Evolutionary conservation across 1,140 invertebrate species (phyloP).

Genomic region (Drosophila triauraria): DNA sequence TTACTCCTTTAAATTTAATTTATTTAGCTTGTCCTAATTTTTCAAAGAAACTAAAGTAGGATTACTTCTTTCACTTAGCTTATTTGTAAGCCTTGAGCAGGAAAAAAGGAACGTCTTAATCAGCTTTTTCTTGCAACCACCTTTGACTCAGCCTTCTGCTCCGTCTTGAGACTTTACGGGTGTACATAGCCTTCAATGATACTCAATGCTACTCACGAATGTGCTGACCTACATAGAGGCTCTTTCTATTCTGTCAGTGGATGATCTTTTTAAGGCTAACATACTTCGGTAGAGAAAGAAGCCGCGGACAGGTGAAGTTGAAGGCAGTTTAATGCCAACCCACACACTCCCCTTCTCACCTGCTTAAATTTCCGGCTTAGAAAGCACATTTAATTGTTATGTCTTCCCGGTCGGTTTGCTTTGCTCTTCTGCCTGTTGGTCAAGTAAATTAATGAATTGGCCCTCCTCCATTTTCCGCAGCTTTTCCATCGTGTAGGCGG

Average conservation of each 20-base stretch:
- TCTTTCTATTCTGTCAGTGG: not conserved
- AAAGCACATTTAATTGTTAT: constrained; percentile 49
- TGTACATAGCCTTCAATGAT: not conserved
- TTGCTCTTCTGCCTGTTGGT: constrained; percentile 43
- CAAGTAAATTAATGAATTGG: constrained; percentile 48
- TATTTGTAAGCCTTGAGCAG: not conserved
- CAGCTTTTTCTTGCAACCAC: not conserved
- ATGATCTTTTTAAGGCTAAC: constrained; percentile 1
- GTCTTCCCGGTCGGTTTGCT: constrained; percentile 46
- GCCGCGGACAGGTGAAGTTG: constrained; percentile 5
- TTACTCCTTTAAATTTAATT: no score
- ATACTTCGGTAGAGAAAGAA: not conserved
- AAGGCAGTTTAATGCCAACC: constrained; percentile 5
- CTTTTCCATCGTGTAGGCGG: not conserved
- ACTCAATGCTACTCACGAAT: not conserved
- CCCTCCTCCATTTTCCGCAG: not conserved
- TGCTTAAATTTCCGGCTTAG: constrained; percentile 27
- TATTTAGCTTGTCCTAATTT: not conserved
- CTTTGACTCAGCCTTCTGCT: no score
- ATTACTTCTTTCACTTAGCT: not conserved
- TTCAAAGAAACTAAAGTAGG: not conserved
- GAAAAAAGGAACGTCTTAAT: not conserved
- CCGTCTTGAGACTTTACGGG: not conserved
- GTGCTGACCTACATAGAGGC: not conserved
- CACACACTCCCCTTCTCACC: not conserved